These are phyloP conservation scores for Camelus dromedarius DNA, from an alignment of 2,113 vertebrate genomes.

Conservation along the genomic window DNA sequence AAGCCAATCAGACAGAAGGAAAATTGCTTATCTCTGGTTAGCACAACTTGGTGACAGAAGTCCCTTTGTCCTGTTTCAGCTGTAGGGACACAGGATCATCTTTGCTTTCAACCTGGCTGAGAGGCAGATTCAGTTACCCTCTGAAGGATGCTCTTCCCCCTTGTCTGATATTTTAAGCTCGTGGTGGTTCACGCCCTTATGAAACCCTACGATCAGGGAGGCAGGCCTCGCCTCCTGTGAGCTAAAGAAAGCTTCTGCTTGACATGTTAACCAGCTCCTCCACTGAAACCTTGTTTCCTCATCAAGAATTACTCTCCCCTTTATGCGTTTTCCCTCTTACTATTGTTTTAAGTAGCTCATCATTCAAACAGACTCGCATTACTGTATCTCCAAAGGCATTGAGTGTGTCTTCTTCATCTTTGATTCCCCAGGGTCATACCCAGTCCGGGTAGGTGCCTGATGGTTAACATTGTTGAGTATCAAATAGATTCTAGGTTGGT, in stretches of 20 bases:
- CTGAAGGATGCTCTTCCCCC: neutral
- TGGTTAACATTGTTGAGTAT: neutral
- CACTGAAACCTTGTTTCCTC: neutral
- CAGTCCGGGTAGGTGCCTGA: neutral
- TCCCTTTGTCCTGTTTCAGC: neutral
- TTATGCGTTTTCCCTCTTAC: neutral
- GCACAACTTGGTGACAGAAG: neutral
- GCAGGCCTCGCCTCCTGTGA: neutral
- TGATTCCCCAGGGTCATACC: neutral
- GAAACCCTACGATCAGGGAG: neutral
- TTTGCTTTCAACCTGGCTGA: neutral
- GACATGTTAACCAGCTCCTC: neutral
- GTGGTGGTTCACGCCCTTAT: neutral
- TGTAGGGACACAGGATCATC: neutral
- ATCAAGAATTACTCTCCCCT: no score
- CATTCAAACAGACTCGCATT: neutral
- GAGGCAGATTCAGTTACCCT: neutral
- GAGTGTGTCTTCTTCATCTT: neutral
- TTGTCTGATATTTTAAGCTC: neutral
- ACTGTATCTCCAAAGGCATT: neutral
- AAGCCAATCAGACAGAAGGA: neutral
- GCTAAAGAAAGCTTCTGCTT: neutral
- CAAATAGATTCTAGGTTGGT: neutral
- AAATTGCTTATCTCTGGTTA: neutral
- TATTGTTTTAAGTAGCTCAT: constrained; percentile 6